Evolutionary conservation across 2,113 vertebrate genomes (phyloP).

Genomic region (Microcebus tavaratra): DNA sequence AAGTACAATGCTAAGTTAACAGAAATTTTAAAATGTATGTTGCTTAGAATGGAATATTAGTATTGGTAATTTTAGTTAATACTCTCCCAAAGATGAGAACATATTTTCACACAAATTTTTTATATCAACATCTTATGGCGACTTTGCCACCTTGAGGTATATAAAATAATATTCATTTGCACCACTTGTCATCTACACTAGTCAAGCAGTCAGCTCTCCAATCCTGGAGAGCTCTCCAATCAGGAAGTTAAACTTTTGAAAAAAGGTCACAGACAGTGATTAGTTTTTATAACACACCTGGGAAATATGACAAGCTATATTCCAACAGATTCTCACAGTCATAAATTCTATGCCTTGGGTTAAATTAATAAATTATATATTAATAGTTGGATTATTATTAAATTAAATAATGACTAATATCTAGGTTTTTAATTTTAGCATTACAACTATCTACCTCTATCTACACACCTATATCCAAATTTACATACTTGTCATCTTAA

Average conservation of each 20-base stretch:
- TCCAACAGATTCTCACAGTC: neutral
- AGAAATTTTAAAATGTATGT: neutral
- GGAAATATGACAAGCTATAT: neutral
- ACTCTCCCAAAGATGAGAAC: neutral
- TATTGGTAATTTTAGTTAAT: neutral
- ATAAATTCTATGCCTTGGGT: neutral
- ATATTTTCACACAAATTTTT: conserved; percentile 43
- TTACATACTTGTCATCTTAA: neutral
- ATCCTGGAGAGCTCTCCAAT: neutral
- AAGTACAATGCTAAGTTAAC: neutral
- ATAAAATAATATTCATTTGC: neutral
- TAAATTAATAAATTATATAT: conserved; percentile 14
- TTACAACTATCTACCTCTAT: neutral
- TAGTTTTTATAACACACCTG: neutral
- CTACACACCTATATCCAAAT: neutral
- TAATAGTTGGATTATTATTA: neutral
- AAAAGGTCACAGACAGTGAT: neutral
- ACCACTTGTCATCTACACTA: neutral
- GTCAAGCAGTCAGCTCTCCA: neutral
- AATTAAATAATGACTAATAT: neutral
- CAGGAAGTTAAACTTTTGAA: neutral
- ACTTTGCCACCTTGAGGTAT: neutral
- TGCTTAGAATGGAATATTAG: neutral
- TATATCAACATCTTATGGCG: neutral
- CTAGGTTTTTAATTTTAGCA: neutral